Conservation (phyloP, 2,113 vertebrate genomes). For the Oophaga pumilio region DNA sequence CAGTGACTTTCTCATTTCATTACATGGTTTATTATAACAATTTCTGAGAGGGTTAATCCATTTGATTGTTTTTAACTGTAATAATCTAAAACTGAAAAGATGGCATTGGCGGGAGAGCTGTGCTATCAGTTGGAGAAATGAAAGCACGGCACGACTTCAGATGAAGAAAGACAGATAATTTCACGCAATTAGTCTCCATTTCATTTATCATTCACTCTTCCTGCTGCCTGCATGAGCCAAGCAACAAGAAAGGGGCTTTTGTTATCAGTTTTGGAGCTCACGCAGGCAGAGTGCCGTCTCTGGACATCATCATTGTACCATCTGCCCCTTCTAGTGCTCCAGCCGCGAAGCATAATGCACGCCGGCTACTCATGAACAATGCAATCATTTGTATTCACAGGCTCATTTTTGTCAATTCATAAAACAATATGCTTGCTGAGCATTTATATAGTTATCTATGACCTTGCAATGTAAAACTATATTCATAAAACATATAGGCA, state of each 20-base stretch:
- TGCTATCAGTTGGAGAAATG: conserved; percentile 52
- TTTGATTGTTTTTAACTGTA: neutral
- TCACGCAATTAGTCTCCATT: conserved; percentile 43
- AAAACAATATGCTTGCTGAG: conserved; percentile 14
- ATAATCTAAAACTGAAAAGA: conserved; percentile 15
- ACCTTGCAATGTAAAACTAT: neutral
- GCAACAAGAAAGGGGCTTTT: conserved; percentile 31
- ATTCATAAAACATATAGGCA: neutral
- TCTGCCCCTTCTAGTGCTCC: conserved; percentile 30
- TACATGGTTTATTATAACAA: neutral
- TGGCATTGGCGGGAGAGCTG: conserved; percentile 5
- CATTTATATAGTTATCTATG: neutral
- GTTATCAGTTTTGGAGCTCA: conserved; percentile 21
- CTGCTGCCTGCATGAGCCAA: conserved; percentile 25
- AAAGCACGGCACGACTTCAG: neutral
- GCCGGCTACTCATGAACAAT: conserved; percentile 26
- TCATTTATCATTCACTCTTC: conserved; percentile 39
- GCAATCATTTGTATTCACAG: conserved; percentile 25
- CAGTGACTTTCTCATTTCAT: neutral
- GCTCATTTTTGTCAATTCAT: conserved; percentile 18
- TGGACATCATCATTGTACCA: conserved; percentile 51
- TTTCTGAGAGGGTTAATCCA: conserved; percentile 13
- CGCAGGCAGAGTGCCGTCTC: neutral
- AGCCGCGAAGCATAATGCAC: conserved; percentile 39
- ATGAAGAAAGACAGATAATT: conserved; percentile 45